Conservation (phyloP, 2,888 invertebrate species). For the Eilema caniola region DNA sequence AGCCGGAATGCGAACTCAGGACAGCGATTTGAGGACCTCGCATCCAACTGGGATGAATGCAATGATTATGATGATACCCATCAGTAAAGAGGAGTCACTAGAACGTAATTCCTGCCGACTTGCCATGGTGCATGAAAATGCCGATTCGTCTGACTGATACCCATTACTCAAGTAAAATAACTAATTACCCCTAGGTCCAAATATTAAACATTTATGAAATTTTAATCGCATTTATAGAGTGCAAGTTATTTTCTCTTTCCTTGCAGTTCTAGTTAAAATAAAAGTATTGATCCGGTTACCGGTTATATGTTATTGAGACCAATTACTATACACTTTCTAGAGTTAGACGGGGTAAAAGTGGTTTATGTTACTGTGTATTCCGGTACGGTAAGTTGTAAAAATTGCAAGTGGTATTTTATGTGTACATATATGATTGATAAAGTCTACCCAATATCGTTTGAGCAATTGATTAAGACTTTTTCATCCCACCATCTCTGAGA, state of each 20-base stretch:
- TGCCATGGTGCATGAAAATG: no score
- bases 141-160: no score
- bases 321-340: constrained; percentile 34
- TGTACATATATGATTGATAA: neutral
- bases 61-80: no score
- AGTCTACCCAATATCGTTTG: neutral
- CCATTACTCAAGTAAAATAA: no score
- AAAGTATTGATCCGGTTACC: constrained; percentile 37
- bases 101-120: no score
- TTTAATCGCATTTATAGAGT: neutral
- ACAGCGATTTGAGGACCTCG: no score
- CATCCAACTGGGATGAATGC: no score
- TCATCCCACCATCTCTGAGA: no score
- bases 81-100: no score
- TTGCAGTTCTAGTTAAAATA: constrained; percentile 27
- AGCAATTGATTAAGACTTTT: neutral
- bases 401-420: neutral
- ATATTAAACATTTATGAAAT: neutral
- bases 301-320: constrained; percentile 19
- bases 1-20: no score
- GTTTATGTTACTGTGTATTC: neutral
- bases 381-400: neutral
- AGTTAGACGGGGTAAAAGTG: constrained; percentile 24
- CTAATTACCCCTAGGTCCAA: no score
- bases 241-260: constrained; percentile 18